A percentile compares a stretch with the other conserved stretches of the same genome.
Evolutionary conservation across 2,797 vertebrate genomes (phyloP).

Genomic region (Microctenopoma lineatum): DNA sequence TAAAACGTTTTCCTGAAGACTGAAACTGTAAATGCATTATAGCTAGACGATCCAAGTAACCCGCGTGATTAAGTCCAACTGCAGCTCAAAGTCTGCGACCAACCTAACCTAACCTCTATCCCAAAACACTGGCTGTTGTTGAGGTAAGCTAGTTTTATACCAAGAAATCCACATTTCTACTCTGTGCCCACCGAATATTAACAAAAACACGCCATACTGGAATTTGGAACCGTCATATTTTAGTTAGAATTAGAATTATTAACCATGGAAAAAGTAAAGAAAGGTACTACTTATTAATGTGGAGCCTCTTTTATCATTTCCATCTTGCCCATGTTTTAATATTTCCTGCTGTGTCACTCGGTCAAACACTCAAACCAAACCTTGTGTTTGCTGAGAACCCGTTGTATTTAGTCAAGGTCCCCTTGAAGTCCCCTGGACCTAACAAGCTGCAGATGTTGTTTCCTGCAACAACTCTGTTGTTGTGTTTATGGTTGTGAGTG

Average conservation of each 20-base stretch:
- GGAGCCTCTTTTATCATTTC: neutral
- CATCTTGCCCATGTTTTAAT: neutral
- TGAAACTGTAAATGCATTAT: slow-evolving; percentile 1
- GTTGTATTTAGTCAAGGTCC: slow-evolving; percentile 7
- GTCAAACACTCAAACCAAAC: slow-evolving; percentile 2
- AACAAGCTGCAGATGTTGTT: slow-evolving; percentile 6
- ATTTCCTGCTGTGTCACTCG: neutral
- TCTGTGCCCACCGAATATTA: neutral
- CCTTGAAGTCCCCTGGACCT: slow-evolving; percentile 12
- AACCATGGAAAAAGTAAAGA: no score
- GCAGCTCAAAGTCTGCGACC: no score
- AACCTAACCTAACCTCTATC: no score
- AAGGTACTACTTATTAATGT: neutral
- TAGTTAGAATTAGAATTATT: neutral
- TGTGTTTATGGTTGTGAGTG: slow-evolving; percentile 38
- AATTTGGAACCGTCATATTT: neutral
- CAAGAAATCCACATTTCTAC: slow-evolving; percentile 15
- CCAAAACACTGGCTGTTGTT: slow-evolving; percentile 11
- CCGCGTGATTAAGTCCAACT: neutral
- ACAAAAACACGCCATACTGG: neutral
- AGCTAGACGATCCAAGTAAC: slow-evolving; percentile 1
- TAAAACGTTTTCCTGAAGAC: slow-evolving; percentile 1
- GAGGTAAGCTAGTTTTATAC: neutral
- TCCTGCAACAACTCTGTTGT: slow-evolving; percentile 22
- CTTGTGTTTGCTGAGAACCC: neutral